phyloP scores from a whole-genome alignment of 2,888 invertebrate species.

The Acrobasis repandana region DNA sequence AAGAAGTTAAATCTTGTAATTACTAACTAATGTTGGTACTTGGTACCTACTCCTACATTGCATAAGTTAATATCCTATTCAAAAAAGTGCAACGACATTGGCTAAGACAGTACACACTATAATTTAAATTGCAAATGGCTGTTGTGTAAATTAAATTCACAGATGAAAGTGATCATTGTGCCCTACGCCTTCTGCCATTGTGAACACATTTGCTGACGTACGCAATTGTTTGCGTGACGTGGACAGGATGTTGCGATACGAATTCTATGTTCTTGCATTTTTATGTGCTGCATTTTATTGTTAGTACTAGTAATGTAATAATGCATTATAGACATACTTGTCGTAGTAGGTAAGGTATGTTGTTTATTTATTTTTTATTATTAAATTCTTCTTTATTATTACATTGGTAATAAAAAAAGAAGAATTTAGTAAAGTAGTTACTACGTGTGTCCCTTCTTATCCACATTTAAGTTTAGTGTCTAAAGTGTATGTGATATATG shows the following conservation, averaged over 20 bases:
- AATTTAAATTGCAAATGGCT: conserved; percentile 15
- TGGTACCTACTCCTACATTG: background rate
- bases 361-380: background rate
- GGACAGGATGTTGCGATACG: conserved; percentile 13
- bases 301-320: background rate
- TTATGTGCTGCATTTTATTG: conserved; percentile 2
- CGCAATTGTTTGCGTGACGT: background rate
- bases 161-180: conserved; percentile 20
- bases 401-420: no score
- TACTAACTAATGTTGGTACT: no score
- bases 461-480: no score
- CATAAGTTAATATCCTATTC: background rate
- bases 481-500: no score
- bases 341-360: background rate
- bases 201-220: conserved; percentile 5
- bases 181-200: conserved; percentile 21
- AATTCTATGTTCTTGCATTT: conserved; percentile 1
- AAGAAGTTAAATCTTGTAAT: no score
- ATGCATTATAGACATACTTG: background rate
- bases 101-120: background rate
- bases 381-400: no score
- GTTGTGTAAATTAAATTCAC: conserved; percentile 12
- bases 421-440: no score
- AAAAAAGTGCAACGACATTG: background rate
- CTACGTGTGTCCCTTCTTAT: no score